A percentile compares a stretch with the other conserved stretches of the same genome.
phyloP scores from a whole-genome alignment of 2,888 invertebrate genomes.

The Ametastegia equiseti region DNA sequence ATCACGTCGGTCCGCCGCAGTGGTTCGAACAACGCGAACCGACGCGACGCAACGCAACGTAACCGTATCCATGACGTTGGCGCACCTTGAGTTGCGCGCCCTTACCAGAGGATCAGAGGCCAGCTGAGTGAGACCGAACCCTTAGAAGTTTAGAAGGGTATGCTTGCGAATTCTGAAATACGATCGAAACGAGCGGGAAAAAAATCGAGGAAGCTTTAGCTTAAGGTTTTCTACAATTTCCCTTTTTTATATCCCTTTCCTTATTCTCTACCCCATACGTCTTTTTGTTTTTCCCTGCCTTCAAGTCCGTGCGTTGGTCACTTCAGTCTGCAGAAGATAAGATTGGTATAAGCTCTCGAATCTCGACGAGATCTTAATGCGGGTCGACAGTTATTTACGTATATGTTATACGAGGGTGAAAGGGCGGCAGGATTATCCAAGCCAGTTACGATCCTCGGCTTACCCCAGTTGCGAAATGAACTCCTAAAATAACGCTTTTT shows the following conservation, averaged over 20 bases:
- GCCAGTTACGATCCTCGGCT: background rate
- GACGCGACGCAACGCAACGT: background rate
- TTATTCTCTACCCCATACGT: background rate
- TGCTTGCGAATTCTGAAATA: background rate
- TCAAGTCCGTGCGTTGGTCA: background rate
- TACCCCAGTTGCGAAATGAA: background rate
- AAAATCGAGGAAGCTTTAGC: too few relatives aligned
- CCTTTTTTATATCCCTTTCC: background rate
- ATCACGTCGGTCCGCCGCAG: constrained; percentile 58
- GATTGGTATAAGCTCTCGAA: background rate
- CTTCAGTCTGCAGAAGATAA: background rate
- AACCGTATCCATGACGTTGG: too few relatives aligned
- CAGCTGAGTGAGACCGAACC: background rate
- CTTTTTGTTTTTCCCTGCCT: background rate
- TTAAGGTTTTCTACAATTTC: background rate
- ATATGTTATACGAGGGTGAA: background rate
- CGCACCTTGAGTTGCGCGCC: constrained; percentile 7
- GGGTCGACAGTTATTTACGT: constrained; percentile 31
- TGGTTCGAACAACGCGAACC: background rate
- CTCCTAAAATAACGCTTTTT: background rate
- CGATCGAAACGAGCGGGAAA: background rate
- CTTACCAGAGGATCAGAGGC: background rate
- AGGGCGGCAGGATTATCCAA: background rate
- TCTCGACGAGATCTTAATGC: constrained; percentile 25
- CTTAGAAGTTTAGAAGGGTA: background rate